These are phyloP conservation scores for Melipona quadrifasciata DNA, from an alignment of 1,140 invertebrate genomes.

Conservation along the genomic window DNA sequence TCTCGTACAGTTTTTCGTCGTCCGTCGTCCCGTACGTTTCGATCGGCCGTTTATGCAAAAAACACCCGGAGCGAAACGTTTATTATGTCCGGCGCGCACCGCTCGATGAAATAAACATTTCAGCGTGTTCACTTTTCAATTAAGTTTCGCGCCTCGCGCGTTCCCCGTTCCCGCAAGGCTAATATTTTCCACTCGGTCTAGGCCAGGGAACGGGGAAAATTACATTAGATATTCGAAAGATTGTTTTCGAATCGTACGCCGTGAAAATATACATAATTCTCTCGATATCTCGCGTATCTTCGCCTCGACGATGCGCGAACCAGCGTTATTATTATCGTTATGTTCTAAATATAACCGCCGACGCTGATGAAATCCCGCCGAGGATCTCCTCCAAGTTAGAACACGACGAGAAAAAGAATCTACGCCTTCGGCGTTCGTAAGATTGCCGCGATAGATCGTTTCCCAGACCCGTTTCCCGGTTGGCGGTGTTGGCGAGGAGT, in stretches of 20 bases:
- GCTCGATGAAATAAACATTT: constrained; percentile 7
- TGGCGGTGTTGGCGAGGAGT: background rate
- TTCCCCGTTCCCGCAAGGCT: background rate
- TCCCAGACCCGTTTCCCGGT: background rate
- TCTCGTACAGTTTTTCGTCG: constrained; percentile 18
- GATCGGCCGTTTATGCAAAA: background rate
- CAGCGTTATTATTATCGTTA: background rate
- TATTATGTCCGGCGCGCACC: background rate
- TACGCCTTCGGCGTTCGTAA: background rate
- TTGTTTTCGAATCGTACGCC: background rate
- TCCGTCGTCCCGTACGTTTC: background rate
- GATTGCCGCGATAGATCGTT: background rate
- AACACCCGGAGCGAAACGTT: background rate
- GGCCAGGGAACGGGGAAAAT: background rate
- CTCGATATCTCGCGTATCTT: background rate
- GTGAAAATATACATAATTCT: constrained; percentile 3
- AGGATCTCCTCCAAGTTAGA: background rate
- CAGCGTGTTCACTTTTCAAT: background rate
- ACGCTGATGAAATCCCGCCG: background rate
- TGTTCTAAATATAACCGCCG: background rate
- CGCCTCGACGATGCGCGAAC: too few relatives aligned
- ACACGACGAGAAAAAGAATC: background rate
- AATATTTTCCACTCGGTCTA: background rate
- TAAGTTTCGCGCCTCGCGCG: background rate
- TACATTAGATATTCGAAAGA: background rate